Conservation (phyloP, 2,888 invertebrate species). For the Xiphydria camelus region DNA sequence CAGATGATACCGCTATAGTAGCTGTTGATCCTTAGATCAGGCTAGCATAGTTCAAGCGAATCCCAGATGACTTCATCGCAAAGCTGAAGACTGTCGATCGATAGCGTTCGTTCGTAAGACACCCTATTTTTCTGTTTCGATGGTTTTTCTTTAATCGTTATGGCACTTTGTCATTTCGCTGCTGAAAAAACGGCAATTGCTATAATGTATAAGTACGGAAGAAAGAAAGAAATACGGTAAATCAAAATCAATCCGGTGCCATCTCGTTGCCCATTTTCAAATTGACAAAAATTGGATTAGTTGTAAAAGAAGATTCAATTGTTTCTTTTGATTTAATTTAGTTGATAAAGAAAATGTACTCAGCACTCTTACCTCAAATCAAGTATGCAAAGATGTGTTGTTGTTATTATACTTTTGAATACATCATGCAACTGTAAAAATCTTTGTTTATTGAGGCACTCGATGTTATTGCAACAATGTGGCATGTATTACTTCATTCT, state of each 20-base stretch:
- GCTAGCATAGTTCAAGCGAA: background rate
- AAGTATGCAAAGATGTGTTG: too few relatives aligned
- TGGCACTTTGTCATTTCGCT: too few relatives aligned
- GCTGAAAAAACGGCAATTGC: too few relatives aligned
- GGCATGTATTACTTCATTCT: too few relatives aligned
- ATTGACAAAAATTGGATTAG: background rate
- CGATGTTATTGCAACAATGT: background rate
- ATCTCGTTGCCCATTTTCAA: background rate
- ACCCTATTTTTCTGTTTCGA: too few relatives aligned
- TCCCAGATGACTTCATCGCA: background rate
- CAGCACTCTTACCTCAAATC: background rate
- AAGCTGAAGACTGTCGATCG: slow-evolving; percentile 1
- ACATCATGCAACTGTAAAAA: background rate
- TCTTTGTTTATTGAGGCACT: background rate
- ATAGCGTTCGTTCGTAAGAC: background rate
- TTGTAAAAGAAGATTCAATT: background rate
- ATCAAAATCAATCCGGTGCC: slow-evolving; percentile 1
- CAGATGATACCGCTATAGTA: slow-evolving; percentile 26
- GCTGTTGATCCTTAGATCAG: slow-evolving; percentile 24
- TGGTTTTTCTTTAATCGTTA: too few relatives aligned
- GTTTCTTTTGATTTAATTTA: too few relatives aligned
- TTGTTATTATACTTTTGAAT: background rate
- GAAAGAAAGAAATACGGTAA: too few relatives aligned
- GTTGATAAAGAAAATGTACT: too few relatives aligned
- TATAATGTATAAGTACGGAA: too few relatives aligned